Percentiles rank a stretch among this genome's conserved stretches.
These are phyloP conservation scores for Heteromyza rotundicornis DNA, from an alignment of 2,888 invertebrate species.

Conservation along the genomic window DNA sequence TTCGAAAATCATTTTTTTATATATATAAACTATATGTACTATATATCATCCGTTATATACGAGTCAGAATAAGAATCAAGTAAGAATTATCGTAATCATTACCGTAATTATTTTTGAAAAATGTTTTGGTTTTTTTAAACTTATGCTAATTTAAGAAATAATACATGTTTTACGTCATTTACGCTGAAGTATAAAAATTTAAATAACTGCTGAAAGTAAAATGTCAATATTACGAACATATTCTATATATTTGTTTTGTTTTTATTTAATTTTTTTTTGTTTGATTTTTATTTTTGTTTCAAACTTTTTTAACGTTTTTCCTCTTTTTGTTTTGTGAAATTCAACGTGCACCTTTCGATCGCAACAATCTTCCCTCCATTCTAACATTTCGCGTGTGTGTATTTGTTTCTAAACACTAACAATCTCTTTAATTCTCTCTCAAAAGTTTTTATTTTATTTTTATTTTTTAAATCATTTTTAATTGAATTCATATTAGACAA, in stretches of 20 bases:
- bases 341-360: constrained; percentile 3
- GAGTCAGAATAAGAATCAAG: not conserved
- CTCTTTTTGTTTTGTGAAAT: not conserved
- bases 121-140: too few species aligned
- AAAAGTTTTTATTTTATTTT: not conserved
- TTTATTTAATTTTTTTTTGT: not conserved
- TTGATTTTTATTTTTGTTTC: not conserved
- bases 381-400: constrained; percentile 5
- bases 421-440: constrained; percentile 9
- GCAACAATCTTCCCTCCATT: not conserved
- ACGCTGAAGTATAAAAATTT: constrained; percentile 3
- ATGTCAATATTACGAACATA: not conserved
- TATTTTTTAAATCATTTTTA: not conserved
- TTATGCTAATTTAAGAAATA: not conserved
- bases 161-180: not conserved
- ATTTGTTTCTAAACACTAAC: not conserved
- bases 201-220: not conserved
- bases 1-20: not conserved
- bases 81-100: not conserved
- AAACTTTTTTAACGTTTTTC: not conserved
- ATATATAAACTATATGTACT: not conserved
- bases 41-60: constrained; percentile 1
- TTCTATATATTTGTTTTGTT: not conserved
- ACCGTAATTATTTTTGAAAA: not conserved
- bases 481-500: too few species aligned